Conservation (phyloP, 2,888 invertebrate genomes). For the Pinctada fucata region DNA sequence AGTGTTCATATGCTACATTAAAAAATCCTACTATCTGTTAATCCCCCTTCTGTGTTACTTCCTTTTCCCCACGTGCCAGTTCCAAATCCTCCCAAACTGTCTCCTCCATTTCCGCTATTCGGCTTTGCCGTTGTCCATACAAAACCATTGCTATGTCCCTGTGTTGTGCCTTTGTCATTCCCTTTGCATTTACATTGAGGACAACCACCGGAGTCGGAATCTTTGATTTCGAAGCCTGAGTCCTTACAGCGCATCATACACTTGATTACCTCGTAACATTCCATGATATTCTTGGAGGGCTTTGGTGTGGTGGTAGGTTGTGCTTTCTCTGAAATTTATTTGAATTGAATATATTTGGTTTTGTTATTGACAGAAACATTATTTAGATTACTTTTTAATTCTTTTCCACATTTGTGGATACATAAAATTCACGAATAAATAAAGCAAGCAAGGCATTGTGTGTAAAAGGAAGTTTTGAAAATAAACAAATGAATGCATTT, state of each 20-base stretch:
- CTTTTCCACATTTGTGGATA: no score
- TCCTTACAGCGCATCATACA: conserved; percentile 51
- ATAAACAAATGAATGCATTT: no score
- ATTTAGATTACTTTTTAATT: no score
- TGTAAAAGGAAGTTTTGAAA: no score
- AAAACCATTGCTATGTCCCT: neutral
- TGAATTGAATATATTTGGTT: neutral
- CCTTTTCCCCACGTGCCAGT: conserved; percentile 5
- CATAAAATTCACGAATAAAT: no score
- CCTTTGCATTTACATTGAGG: conserved; percentile 16
- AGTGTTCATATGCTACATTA: no score
- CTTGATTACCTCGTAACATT: conserved; percentile 41
- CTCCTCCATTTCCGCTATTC: neutral
- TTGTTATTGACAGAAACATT: no score
- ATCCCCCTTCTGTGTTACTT: neutral
- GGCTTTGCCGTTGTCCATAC: neutral
- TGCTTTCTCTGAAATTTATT: conserved; percentile 9
- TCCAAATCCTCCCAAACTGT: neutral
- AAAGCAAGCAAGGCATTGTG: no score
- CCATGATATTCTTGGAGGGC: conserved; percentile 10
- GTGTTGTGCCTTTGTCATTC: neutral
- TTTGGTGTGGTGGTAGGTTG: conserved; percentile 29
- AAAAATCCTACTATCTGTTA: no score
- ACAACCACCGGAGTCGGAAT: neutral
- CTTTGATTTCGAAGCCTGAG: conserved; percentile 34